A percentile compares a stretch with the other conserved stretches of the same genome.
phyloP scores from a whole-genome alignment of 1,140 invertebrate genomes.

The Lethrus apterus region DNA sequence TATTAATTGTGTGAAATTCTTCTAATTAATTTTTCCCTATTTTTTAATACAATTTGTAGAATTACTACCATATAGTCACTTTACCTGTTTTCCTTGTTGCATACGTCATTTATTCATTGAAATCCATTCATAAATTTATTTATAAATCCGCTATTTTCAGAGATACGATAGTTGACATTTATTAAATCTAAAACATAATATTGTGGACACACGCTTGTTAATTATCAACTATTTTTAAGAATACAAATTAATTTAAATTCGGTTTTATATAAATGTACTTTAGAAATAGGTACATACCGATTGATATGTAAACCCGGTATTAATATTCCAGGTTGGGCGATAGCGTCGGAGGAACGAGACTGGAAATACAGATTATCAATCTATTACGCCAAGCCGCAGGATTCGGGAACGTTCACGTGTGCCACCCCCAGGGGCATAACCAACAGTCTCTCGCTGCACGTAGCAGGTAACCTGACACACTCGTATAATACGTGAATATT shows the following conservation, averaged over 20 bases:
- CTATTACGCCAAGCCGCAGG: slow-evolving; percentile 71
- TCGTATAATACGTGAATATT: too few relatives aligned
- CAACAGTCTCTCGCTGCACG: slow-evolving; percentile 69
- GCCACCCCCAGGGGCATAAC: slow-evolving; percentile 69
- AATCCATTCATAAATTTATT: too few relatives aligned
- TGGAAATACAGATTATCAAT: slow-evolving; percentile 77
- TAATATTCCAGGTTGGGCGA: slow-evolving; percentile 64
- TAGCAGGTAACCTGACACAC: slow-evolving; percentile 77
- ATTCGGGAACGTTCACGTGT: slow-evolving; percentile 78
- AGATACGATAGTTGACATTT: too few relatives aligned
- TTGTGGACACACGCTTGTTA: too few relatives aligned
- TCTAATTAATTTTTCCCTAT: too few relatives aligned
- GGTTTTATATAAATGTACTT: background rate
- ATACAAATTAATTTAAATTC: slow-evolving; percentile 1
- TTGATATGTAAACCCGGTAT: slow-evolving; percentile 5
- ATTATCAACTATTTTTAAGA: too few relatives aligned
- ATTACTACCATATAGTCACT: too few relatives aligned
- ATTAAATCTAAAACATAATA: too few relatives aligned
- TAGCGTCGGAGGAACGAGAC: slow-evolving; percentile 63
- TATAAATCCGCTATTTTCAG: too few relatives aligned
- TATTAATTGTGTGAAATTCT: too few relatives aligned
- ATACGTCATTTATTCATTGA: background rate
- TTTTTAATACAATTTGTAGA: too few relatives aligned
- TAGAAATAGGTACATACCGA: background rate
- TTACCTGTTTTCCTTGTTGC: background rate